These are phyloP conservation scores for Trilocha varians DNA, from an alignment of 2,888 invertebrate genomes.

Conservation along the genomic window DNA sequence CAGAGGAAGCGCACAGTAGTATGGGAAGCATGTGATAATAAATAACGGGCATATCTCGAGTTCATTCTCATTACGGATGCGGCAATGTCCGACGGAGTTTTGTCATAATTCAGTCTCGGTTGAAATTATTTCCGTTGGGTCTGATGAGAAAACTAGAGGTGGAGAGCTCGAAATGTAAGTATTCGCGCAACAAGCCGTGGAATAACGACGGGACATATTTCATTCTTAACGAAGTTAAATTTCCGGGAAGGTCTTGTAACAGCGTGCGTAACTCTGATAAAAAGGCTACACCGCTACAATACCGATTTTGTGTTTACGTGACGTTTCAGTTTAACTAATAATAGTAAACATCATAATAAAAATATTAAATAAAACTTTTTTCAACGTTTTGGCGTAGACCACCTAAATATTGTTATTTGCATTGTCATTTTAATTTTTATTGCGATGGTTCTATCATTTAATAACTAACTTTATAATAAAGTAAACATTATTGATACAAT, in stretches of 20 bases:
- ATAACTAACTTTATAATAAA: too few species aligned
- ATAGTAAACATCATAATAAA: too few species aligned
- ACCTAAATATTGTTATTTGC: too few species aligned
- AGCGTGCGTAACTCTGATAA: constrained; percentile 69
- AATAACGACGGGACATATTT: constrained; percentile 70
- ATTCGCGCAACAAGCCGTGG: constrained; percentile 69
- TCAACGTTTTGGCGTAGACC: too few species aligned
- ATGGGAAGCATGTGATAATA: constrained; percentile 61
- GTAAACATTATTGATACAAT: background rate
- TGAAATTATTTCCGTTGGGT: constrained; percentile 71
- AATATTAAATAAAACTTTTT: too few species aligned
- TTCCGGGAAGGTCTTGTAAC: constrained; percentile 64
- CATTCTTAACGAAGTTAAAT: constrained; percentile 73
- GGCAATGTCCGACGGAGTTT: constrained; percentile 71
- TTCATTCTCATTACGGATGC: constrained; percentile 71
- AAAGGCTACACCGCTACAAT: constrained; percentile 52
- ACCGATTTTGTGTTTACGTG: constrained; percentile 43
- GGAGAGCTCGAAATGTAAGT: constrained; percentile 66
- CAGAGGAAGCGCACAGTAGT: constrained; percentile 15
- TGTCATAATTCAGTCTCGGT: constrained; percentile 73
- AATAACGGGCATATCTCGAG: constrained; percentile 67
- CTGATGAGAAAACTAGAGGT: constrained; percentile 73
- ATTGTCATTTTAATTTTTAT: too few species aligned
- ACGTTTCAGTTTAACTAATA: constrained; percentile 17
- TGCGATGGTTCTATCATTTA: too few species aligned